Evolutionary conservation across 2,888 invertebrate species (phyloP).

Genomic region (Xestobium rufovillosum): DNA sequence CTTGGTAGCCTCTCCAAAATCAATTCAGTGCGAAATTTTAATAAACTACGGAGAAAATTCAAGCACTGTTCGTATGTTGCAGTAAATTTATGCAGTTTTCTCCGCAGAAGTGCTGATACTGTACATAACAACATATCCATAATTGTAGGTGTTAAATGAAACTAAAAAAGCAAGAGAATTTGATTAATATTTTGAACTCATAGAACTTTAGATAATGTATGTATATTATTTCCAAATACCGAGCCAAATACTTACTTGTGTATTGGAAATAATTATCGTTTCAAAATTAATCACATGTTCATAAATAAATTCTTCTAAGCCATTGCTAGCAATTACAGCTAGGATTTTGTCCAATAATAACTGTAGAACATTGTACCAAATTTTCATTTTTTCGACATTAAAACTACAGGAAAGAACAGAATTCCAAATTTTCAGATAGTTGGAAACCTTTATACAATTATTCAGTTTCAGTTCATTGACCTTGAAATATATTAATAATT

Average conservation of each 20-base stretch:
- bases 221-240: constrained; percentile 1
- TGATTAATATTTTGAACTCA: constrained; percentile 5
- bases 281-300: constrained; percentile 31
- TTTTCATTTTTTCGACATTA: constrained; percentile 32
- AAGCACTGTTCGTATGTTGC: constrained; percentile 26
- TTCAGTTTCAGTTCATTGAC: constrained; percentile 16
- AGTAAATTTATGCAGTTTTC: constrained; percentile 25
- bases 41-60: constrained; percentile 31
- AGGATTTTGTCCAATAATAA: constrained; percentile 28
- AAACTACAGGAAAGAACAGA: constrained; percentile 32
- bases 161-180: constrained; percentile 29
- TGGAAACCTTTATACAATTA: constrained; percentile 19
- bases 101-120: constrained; percentile 25
- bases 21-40: constrained; percentile 34
- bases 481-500: constrained; percentile 20
- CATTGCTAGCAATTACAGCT: constrained; percentile 20
- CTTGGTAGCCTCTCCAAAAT: constrained; percentile 38
- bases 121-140: constrained; percentile 32
- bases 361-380: constrained; percentile 30
- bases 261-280: constrained; percentile 31
- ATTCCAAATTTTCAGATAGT: constrained; percentile 32
- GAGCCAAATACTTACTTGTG: constrained; percentile 29
- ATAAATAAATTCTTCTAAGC: constrained; percentile 24
- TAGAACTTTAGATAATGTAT: constrained; percentile 9
- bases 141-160: constrained; percentile 31